Evolutionary conservation across 2,797 vertebrate genomes (phyloP).

Genomic region (Pyrocephalus nanus): DNA sequence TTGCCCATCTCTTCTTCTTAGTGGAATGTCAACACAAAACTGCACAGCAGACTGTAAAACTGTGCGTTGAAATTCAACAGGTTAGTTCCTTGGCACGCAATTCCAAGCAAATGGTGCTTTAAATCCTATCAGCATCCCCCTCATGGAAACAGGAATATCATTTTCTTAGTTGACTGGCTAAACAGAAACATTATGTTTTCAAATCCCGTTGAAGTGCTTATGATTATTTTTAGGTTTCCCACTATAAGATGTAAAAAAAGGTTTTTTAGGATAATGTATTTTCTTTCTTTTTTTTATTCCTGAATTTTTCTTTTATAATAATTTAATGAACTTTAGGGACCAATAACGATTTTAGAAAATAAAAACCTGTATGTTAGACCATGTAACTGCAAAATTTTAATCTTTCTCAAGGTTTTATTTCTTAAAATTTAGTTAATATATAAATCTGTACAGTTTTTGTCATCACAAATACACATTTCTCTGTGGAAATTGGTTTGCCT

Average conservation of each 20-base stretch:
- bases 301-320: neutral
- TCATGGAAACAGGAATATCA: neutral
- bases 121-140: neutral
- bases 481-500: neutral
- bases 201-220: neutral
- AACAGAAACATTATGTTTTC: neutral
- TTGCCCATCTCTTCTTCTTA: neutral
- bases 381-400: neutral
- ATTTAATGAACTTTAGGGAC: neutral
- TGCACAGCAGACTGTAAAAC: neutral
- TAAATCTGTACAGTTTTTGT: neutral
- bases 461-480: neutral
- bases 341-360: neutral
- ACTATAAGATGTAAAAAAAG: neutral
- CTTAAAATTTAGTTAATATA: neutral
- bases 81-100: neutral
- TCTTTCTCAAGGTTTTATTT: neutral
- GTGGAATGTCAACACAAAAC: neutral
- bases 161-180: neutral
- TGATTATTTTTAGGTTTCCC: neutral
- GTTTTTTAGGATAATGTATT: neutral
- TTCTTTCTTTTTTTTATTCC: neutral
- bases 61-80: neutral
- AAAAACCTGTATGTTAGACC: neutral
- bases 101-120: neutral